Base-by-base conservation (phyloP, 1,140 invertebrate species). In the Marisa cornuarietis region DNA sequence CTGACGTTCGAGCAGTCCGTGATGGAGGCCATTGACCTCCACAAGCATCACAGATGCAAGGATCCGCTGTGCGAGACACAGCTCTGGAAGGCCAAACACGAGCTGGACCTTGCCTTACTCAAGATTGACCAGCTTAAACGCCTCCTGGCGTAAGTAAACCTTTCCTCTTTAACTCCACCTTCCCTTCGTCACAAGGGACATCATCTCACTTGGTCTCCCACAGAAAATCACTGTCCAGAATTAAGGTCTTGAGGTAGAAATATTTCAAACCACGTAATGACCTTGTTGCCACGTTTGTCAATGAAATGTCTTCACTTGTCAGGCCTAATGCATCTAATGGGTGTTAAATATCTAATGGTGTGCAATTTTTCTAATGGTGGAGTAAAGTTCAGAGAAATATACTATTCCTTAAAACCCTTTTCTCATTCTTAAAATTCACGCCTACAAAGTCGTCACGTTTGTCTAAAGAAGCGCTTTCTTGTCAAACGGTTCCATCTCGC, bases 1-100 rank as follows among this genome's bases (percentile, higher is more conserved):
- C 88, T 97, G 82, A 95, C 95, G 26, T 96, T 97, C 85, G 94
- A 95, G 62, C 96, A 96, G 22, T 96, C 96, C 62, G 96, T 98
- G 5, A 96, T 93, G 86, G 96, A 98, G 91, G 95, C 96, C 31
- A 87, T 90, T 18, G 95, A 95, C 81, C 93, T 94, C 58, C 83
- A 89, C 42, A 90, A 93, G 80, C 91, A 93, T 81, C 93, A 94
- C 86, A 92, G 93, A 79, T 96, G 95, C 90, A 93, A 93, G 71
- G 95, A 96, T 91, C 95, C 95, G 5, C 94, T 96, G 49, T 92
- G 91, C 83, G 91, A 92, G 83, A 91, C 90, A 18, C 90, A 91
- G 75, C 82, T 96, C 26, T 96, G 96, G 95, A 96, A 96, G 89
- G 95, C 96, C 26, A 95, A 95, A 84, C 95, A 96, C 88, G 96